Conservation (phyloP, 2,113 vertebrate species). For the Ginglymostoma cirratum region DNA sequence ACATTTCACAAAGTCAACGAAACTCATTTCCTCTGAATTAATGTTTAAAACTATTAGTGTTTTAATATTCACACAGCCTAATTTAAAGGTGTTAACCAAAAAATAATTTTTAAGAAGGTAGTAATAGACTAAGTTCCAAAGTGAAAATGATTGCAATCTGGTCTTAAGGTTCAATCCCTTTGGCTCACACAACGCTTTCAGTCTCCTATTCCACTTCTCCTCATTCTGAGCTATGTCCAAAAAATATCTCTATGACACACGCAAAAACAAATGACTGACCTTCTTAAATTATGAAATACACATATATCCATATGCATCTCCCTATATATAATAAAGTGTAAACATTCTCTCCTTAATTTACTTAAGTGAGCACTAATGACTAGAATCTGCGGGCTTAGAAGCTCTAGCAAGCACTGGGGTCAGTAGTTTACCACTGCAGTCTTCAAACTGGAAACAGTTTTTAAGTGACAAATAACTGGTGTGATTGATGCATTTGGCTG, state of each 20-base stretch:
- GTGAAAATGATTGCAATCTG: background rate
- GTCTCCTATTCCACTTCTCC: background rate
- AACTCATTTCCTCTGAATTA: no score
- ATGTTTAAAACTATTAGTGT: no score
- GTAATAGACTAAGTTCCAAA: background rate
- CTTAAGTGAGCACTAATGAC: background rate
- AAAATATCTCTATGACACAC: background rate
- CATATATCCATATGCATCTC: background rate
- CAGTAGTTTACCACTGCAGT: conserved; percentile 16
- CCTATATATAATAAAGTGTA: background rate
- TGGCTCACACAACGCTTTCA: background rate
- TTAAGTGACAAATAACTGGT: background rate
- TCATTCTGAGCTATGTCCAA: background rate
- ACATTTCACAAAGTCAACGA: background rate
- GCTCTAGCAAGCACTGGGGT: background rate
- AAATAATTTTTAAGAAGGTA: background rate
- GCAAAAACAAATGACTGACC: background rate
- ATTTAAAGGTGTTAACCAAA: background rate
- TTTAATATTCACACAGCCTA: background rate
- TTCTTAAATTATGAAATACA: background rate
- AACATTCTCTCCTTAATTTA: background rate
- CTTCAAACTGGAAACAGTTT: background rate
- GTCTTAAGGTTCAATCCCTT: background rate
- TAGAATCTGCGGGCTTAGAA: background rate
- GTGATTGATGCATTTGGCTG: background rate